Conservation (phyloP, 2,113 vertebrate genomes). For the Heterotis niloticus region DNA sequence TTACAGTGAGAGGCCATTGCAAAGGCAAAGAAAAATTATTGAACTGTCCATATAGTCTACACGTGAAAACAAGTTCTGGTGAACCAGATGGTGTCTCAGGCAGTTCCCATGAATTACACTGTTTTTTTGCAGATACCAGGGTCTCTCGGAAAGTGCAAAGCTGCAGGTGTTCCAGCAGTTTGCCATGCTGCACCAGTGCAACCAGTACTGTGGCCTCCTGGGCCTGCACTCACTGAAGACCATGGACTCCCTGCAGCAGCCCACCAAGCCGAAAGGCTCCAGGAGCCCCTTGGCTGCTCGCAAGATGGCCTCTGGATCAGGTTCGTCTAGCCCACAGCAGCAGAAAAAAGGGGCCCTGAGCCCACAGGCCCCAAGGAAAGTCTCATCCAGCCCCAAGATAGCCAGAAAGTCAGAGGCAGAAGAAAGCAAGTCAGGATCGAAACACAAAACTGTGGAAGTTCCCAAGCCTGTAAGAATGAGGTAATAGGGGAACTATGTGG, state of each 20-base stretch:
- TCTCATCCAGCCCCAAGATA: slow-evolving; percentile 69
- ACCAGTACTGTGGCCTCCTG: slow-evolving; percentile 82
- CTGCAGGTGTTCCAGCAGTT: slow-evolving; percentile 85
- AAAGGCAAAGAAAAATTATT: not conserved
- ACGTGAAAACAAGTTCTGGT: not conserved
- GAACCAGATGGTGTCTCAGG: not conserved
- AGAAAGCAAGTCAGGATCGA: slow-evolving; percentile 48
- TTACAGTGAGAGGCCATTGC: no score
- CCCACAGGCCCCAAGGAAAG: slow-evolving; percentile 74
- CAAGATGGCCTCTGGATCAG: slow-evolving; percentile 66
- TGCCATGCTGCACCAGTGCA: slow-evolving; percentile 74
- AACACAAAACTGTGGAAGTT: slow-evolving; percentile 57
- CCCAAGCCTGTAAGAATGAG: slow-evolving; percentile 49
- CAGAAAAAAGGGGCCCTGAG: slow-evolving; percentile 76
- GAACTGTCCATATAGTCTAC: not conserved
- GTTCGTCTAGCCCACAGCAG: slow-evolving; percentile 80
- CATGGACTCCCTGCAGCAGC: slow-evolving; percentile 65
- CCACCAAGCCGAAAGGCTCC: slow-evolving; percentile 76
- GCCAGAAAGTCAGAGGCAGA: slow-evolving; percentile 62
- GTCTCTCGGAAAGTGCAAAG: slow-evolving; percentile 77
- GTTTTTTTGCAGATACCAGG: slow-evolving; percentile 83
- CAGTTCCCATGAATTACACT: not conserved
- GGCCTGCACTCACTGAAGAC: slow-evolving; percentile 69
- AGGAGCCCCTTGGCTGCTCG: slow-evolving; percentile 79
- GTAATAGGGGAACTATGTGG: slow-evolving; percentile 41